Conservation (phyloP, 2,797 vertebrate species). For the Scarus forsteni region DNA sequence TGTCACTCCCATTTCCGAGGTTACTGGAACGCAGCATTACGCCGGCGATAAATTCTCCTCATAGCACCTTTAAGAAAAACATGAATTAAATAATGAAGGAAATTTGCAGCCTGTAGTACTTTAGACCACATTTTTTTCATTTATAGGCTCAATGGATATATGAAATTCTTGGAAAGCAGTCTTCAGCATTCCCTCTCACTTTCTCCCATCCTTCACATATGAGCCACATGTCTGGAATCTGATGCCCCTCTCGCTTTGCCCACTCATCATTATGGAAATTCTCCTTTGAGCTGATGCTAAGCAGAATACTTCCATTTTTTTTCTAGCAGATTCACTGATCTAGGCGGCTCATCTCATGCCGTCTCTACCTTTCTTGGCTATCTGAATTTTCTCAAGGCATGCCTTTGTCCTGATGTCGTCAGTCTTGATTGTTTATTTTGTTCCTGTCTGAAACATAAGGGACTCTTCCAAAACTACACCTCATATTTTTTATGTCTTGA, state of each 20-base stretch:
- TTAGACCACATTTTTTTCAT: not conserved
- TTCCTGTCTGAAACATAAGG: not conserved
- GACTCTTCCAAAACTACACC: not conserved
- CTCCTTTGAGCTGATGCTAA: conserved; percentile 7
- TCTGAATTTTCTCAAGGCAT: conserved; percentile 1
- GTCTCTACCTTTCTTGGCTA: not conserved
- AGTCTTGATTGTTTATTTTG: conserved; percentile 10
- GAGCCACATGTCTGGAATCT: conserved; percentile 3
- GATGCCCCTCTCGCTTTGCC: not conserved
- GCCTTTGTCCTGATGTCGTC: not conserved
- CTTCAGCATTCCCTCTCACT: not conserved
- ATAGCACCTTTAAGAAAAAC: no score
- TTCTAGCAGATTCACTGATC: not conserved
- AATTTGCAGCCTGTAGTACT: not conserved
- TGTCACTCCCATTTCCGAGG: no score
- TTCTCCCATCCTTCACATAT: conserved; percentile 1
- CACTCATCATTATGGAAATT: not conserved
- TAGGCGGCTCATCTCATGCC: not conserved
- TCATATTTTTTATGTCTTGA: conserved; percentile 9
- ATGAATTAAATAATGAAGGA: no score
- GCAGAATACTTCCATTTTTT: conserved; percentile 4
- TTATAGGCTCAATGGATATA: no score
- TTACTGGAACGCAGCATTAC: no score
- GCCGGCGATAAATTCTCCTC: no score
- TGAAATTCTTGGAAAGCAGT: no score